Percentiles rank a stretch among this genome's conserved stretches.
phyloP scores from a whole-genome alignment of 2,113 vertebrate species.

The Trogon melanurus region DNA sequence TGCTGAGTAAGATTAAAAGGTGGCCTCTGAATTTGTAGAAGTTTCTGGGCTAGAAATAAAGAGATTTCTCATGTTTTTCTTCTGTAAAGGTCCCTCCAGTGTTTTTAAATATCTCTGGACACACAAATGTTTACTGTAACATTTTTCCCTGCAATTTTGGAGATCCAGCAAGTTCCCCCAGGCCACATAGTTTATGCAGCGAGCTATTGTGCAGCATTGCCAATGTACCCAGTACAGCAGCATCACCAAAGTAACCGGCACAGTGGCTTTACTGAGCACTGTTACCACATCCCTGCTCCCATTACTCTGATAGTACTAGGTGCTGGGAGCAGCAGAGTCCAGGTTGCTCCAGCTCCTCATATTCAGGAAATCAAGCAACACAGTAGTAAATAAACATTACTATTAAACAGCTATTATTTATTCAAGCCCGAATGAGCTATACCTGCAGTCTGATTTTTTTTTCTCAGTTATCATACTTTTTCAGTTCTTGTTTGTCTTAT shows the following conservation, averaged over 20 bases:
- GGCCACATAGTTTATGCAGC: not conserved
- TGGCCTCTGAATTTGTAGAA: not conserved
- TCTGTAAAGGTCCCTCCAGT: not conserved
- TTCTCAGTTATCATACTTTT: not conserved
- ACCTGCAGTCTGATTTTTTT: not conserved
- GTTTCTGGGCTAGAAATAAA: not conserved
- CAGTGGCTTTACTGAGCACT: not conserved
- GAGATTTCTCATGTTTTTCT: not conserved
- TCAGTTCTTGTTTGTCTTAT: not conserved
- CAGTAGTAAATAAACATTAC: not conserved
- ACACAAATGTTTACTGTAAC: no score
- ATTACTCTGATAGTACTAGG: rapidly evolving
- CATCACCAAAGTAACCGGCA: not conserved
- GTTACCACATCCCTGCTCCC: not conserved
- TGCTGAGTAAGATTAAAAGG: not conserved
- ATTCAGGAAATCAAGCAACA: not conserved
- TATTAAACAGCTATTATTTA: not conserved
- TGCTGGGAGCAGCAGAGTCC: not conserved
- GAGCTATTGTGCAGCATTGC: not conserved
- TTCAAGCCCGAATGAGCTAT: not conserved
- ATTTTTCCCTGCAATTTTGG: not conserved
- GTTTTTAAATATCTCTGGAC: not conserved
- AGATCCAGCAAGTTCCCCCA: not conserved
- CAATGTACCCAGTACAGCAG: not conserved
- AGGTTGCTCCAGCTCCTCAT: not conserved